Percentiles rank a stretch among this genome's conserved stretches.
Conservation (phyloP, 2,113 vertebrate genomes). For the Bombycilla garrulus region DNA sequence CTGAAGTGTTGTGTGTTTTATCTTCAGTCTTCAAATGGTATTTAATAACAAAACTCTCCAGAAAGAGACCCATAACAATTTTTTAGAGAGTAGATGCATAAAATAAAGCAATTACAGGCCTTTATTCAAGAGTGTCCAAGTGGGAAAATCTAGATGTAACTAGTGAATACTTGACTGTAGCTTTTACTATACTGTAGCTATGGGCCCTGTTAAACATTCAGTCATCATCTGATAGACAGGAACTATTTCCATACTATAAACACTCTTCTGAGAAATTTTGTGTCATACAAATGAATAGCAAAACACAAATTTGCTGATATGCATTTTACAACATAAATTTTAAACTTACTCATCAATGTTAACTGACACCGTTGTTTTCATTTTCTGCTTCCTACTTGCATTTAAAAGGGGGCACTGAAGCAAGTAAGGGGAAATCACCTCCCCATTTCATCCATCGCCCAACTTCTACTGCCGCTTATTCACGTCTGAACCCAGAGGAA, state of each 20-base stretch:
- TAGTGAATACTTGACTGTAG: not conserved
- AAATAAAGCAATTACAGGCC: not conserved
- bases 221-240: not conserved
- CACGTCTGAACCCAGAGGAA: not conserved
- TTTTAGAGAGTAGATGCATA: not conserved
- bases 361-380: not conserved
- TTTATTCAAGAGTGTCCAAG: not conserved
- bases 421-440: not conserved
- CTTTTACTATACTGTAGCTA: not conserved
- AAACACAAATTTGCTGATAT: not conserved
- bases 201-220: not conserved
- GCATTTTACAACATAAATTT: not conserved
- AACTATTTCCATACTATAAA: not conserved
- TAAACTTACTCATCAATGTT: not conserved
- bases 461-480: not conserved
- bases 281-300: not conserved
- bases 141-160: not conserved
- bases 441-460: rapidly evolving
- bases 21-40: not conserved
- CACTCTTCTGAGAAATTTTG: not conserved
- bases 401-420: not conserved
- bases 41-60: not conserved
- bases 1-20: not conserved
- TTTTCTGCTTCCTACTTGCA: not conserved
- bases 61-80: not conserved